phyloP scores from a whole-genome alignment of 2,797 vertebrate species.

The Pelobates cultripes region DNA sequence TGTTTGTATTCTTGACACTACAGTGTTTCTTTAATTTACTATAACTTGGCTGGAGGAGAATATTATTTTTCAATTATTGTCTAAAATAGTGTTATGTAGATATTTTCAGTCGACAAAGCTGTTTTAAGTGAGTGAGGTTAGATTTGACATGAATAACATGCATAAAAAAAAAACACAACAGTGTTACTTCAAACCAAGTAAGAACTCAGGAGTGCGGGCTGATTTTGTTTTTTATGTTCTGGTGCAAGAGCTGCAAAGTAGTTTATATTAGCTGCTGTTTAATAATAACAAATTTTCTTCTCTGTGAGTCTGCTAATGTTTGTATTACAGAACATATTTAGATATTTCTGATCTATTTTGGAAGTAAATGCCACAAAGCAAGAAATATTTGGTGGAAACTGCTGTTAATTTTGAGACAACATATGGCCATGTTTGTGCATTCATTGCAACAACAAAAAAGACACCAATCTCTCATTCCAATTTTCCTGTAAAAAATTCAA shows the following conservation, averaged over 20 bases:
- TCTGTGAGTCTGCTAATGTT: constrained; percentile 36
- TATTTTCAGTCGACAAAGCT: too few species aligned
- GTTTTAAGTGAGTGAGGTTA: too few species aligned
- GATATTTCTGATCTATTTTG: constrained; percentile 41
- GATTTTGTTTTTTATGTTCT: constrained; percentile 43
- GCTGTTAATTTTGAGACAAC: constrained; percentile 14
- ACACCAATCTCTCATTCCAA: constrained; percentile 3
- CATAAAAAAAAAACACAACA: too few species aligned
- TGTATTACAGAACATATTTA: constrained; percentile 41
- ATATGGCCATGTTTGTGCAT: too few species aligned
- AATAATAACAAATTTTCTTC: background rate
- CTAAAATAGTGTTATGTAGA: too few species aligned
- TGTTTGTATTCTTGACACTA: too few species aligned
- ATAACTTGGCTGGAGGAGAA: too few species aligned
- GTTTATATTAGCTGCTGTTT: constrained; percentile 29
- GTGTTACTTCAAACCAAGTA: constrained; percentile 23
- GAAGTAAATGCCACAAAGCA: constrained; percentile 40
- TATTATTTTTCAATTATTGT: too few species aligned
- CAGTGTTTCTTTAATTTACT: too few species aligned
- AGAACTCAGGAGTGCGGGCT: constrained; percentile 31
- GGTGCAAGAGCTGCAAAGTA: background rate
- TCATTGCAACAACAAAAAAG: constrained; percentile 1
- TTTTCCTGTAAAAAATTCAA: background rate
- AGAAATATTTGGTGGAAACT: constrained; percentile 10
- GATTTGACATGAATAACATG: too few species aligned